A percentile compares a stretch with the other conserved stretches of the same genome.
phyloP scores from a whole-genome alignment of 2,888 invertebrate genomes.

The Phortica okadai region DNA sequence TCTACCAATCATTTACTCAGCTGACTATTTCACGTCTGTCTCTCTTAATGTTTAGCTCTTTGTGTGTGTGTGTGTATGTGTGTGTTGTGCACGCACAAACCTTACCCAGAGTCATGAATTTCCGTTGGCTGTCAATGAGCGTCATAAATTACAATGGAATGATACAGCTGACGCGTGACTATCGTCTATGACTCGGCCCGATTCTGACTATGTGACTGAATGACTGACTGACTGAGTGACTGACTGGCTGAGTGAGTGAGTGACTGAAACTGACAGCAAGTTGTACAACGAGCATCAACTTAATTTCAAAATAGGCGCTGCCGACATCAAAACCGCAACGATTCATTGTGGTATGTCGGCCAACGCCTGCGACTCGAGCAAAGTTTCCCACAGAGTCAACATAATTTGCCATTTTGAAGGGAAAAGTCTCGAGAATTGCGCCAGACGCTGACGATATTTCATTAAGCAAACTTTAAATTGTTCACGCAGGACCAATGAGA shows the following conservation, averaged over 20 bases:
- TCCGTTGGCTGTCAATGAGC: slow-evolving; percentile 19
- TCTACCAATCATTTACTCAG: neutral
- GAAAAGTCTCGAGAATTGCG: neutral
- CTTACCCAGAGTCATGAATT: slow-evolving; percentile 20
- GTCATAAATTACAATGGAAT: slow-evolving; percentile 21
- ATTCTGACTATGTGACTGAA: no score
- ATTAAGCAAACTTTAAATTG: no score
- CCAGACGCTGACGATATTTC: neutral
- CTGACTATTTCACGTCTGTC: no score
- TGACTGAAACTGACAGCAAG: slow-evolving; percentile 16
- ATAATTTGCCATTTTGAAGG: slow-evolving; percentile 19
- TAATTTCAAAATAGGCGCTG: neutral
- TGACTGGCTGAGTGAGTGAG: no score
- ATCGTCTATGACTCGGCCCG: no score
- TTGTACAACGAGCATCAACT: slow-evolving; percentile 14
- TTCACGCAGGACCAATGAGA: no score
- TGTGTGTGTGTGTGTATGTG: neutral
- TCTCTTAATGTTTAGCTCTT: no score
- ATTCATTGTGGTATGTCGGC: neutral
- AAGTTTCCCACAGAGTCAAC: neutral
- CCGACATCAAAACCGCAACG: neutral
- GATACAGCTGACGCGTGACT: neutral
- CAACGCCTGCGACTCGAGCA: neutral
- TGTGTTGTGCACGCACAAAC: neutral
- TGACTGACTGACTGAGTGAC: no score